Conservation (phyloP, 2,888 invertebrate species). For the Euzetes globulus region DNA sequence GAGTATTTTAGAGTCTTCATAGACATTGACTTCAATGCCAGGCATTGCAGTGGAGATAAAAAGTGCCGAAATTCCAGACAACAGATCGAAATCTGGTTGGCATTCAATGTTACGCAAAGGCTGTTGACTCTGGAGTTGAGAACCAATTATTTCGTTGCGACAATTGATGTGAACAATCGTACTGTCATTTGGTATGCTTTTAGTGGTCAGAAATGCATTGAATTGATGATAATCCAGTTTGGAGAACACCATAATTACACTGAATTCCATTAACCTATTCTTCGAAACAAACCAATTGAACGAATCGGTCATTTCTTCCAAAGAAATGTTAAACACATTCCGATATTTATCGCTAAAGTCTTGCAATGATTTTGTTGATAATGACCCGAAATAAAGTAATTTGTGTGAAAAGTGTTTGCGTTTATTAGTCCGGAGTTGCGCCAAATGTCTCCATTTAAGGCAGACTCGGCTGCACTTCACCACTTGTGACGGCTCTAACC, state of each 20-base stretch:
- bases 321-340: not conserved
- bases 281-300: not conserved
- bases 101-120: not conserved
- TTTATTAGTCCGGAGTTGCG: not conserved
- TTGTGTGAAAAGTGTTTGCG: not conserved
- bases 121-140: not conserved
- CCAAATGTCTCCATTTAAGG: not conserved
- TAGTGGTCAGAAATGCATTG: not conserved
- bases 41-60: not conserved
- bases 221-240: not conserved
- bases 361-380: not conserved
- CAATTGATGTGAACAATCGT: slow-evolving; percentile 12
- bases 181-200: not conserved
- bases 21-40: slow-evolving; percentile 5
- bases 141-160: slow-evolving; percentile 15
- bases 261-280: not conserved
- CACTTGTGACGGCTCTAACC: slow-evolving; percentile 14
- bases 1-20: slow-evolving; percentile 2
- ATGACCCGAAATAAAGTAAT: not conserved
- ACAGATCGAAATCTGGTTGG: not conserved
- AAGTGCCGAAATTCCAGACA: not conserved
- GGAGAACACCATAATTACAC: not conserved
- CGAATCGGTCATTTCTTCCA: not conserved
- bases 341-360: not conserved
- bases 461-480: not conserved